Percentiles rank a stretch among this genome's conserved stretches.
Conservation (phyloP, 2,888 invertebrate genomes). For the Heliconius ismenius region DNA sequence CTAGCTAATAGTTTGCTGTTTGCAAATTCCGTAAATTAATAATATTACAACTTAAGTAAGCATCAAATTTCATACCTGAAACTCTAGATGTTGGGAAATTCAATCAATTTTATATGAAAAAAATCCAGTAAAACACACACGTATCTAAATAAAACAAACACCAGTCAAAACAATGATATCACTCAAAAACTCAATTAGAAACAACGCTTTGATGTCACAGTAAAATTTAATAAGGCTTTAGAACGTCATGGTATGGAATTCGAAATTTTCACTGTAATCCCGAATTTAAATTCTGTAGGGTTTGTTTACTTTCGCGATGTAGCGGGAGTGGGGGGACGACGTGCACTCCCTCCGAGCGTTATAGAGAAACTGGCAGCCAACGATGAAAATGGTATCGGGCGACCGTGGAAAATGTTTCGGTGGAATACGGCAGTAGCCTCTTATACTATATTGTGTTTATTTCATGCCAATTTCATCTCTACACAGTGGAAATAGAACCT, state of each 20-base stretch:
- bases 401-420: slow-evolving; percentile 68
- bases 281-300: slow-evolving; percentile 43
- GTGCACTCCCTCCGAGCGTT: slow-evolving; percentile 47
- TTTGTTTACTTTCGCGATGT: slow-evolving; percentile 64
- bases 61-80: slow-evolving; percentile 54
- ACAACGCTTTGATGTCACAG: slow-evolving; percentile 33
- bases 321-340: slow-evolving; percentile 45
- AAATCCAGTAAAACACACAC: slow-evolving; percentile 47
- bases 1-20: slow-evolving; percentile 40
- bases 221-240: slow-evolving; percentile 33
- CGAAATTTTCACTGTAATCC: slow-evolving; percentile 44
- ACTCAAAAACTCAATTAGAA: slow-evolving; percentile 30
- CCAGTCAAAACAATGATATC: slow-evolving; percentile 32
- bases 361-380: slow-evolving; percentile 54
- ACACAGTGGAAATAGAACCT: slow-evolving; percentile 11
- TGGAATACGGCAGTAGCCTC: slow-evolving; percentile 28
- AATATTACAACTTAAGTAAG: slow-evolving; percentile 37
- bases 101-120: slow-evolving; percentile 47
- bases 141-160: slow-evolving; percentile 33
- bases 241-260: slow-evolving; percentile 27
- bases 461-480: slow-evolving; percentile 13
- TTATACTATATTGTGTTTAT: slow-evolving; percentile 28
- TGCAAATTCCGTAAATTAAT: slow-evolving; percentile 41
- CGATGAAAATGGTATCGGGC: slow-evolving; percentile 60
- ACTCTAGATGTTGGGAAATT: slow-evolving; percentile 50